A percentile compares a stretch with the other conserved stretches of the same genome.
Evolutionary conservation across 1,140 invertebrate species (phyloP).

Genomic region (Limonius californicus): DNA sequence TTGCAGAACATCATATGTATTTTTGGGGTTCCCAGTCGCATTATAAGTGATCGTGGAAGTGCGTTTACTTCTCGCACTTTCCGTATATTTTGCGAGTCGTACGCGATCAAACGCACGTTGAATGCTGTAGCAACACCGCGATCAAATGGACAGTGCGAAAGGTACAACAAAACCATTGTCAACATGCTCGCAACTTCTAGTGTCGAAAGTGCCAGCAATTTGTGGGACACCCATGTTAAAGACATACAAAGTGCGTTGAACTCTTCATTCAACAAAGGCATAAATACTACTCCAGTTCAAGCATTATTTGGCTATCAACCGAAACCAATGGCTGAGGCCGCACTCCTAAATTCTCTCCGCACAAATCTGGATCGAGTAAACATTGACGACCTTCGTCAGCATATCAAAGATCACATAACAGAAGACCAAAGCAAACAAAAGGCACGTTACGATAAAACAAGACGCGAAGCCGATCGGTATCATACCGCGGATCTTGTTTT

Average conservation of each 20-base stretch:
- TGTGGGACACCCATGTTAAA: constrained; percentile 21
- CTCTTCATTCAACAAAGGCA: constrained; percentile 14
- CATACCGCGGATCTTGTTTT: too few species aligned
- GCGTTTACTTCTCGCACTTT: too few species aligned
- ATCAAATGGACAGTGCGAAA: constrained; percentile 36
- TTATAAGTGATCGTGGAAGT: constrained; percentile 17
- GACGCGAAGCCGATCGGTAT: neutral
- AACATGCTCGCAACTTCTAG: too few species aligned
- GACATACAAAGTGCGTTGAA: constrained; percentile 26
- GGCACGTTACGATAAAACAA: constrained; percentile 15
- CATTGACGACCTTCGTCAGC: constrained; percentile 16
- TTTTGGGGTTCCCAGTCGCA: too few species aligned
- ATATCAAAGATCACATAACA: neutral
- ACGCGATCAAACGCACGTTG: too few species aligned
- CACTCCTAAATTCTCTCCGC: neutral
- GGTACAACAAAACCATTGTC: constrained; percentile 29
- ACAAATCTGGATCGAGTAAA: neutral
- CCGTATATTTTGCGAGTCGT: too few species aligned
- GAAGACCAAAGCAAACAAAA: constrained; percentile 22
- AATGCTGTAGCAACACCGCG: too few species aligned
- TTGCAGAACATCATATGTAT: too few species aligned
- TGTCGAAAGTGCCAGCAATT: constrained; percentile 13
- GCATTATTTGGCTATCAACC: constrained; percentile 16
- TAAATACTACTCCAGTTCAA: constrained; percentile 6
- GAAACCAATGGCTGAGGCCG: too few species aligned